phyloP scores from a whole-genome alignment of 2,888 invertebrate genomes.

The Romanomermis culicivorax region DNA sequence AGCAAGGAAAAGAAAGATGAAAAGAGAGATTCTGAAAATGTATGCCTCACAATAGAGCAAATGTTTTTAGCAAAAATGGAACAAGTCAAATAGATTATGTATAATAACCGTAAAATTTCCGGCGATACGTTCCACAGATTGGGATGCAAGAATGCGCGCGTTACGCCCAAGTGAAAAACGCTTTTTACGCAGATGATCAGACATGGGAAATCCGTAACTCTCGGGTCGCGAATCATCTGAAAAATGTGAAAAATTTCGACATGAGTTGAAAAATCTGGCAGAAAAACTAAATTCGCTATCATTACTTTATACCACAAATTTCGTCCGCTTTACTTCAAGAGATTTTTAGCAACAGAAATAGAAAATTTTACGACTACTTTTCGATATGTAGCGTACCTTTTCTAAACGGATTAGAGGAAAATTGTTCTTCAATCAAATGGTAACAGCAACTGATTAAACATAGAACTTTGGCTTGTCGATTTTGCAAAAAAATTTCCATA shows the following conservation, averaged over 20 bases:
- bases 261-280: background rate
- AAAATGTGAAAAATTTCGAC: background rate
- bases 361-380: background rate
- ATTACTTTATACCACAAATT: background rate
- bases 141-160: background rate
- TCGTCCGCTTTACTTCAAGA: background rate
- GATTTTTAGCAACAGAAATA: background rate
- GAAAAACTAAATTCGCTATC: background rate
- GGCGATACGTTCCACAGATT: background rate
- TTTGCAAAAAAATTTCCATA: conserved; percentile 44
- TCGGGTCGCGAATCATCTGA: background rate
- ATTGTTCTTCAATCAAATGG: conserved; percentile 47
- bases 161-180: background rate
- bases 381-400: background rate
- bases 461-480: conserved; percentile 38
- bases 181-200: background rate
- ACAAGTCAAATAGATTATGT: too few species aligned
- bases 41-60: too few species aligned
- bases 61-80: too few species aligned
- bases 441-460: conserved; percentile 76
- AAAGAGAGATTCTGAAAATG: too few species aligned
- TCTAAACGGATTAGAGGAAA: background rate
- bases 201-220: conserved; percentile 1
- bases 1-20: too few species aligned
- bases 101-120: too few species aligned